phyloP scores from a whole-genome alignment of 2,888 invertebrate genomes.

The Patella pellucida region DNA sequence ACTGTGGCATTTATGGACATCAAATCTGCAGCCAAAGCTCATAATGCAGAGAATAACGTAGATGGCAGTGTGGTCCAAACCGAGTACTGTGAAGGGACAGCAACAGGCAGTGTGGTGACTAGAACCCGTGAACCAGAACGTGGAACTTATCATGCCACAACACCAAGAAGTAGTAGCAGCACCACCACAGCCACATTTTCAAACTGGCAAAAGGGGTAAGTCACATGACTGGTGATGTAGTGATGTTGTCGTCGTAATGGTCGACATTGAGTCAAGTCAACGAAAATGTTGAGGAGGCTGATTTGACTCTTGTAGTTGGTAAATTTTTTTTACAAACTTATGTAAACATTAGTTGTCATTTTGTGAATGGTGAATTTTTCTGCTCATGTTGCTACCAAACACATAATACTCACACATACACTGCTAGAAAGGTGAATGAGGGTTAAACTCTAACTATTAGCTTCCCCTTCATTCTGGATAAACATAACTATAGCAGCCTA shows the following conservation, averaged over 20 bases:
- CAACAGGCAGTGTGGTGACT: conserved; percentile 58
- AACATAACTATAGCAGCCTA: no score
- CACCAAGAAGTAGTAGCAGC: conserved; percentile 4
- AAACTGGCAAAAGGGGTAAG: conserved; percentile 26
- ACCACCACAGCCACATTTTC: conserved; percentile 17
- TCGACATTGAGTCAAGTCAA: not conserved
- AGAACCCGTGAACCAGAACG: conserved; percentile 49
- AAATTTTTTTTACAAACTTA: no score
- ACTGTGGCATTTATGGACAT: conserved; percentile 87
- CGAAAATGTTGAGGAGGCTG: no score
- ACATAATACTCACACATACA: no score
- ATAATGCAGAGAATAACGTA: conserved; percentile 89
- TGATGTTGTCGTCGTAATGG: conserved; percentile 1
- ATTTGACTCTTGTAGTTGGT: no score
- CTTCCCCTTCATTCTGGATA: no score
- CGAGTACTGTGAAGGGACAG: conserved; percentile 87
- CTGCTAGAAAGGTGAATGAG: no score
- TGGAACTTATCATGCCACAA: not conserved
- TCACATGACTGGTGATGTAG: conserved; percentile 10
- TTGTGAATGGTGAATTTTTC: no score
- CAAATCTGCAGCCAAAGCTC: conserved; percentile 94
- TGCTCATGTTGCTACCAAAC: no score
- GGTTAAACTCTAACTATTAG: no score
- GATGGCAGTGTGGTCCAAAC: conserved; percentile 81
- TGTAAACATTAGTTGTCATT: no score